phyloP scores from a whole-genome alignment of 2,888 invertebrate genomes.

The Theodoxus fluviatilis region DNA sequence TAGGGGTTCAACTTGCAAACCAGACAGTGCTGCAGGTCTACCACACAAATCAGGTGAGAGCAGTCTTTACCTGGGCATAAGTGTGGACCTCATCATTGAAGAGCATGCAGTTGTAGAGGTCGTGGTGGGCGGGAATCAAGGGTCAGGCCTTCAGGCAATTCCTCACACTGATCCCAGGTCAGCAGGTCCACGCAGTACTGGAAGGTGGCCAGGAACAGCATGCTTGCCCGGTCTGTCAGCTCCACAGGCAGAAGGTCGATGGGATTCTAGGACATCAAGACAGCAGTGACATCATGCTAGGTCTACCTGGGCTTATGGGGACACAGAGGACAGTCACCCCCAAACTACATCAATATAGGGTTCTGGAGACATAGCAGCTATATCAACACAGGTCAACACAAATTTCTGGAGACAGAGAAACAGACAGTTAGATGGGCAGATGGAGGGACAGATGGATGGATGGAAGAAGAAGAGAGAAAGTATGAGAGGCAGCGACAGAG shows the following conservation, averaged over 20 bases:
- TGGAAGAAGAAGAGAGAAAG: too few relatives aligned
- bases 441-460: too few relatives aligned
- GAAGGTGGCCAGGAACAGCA: constrained; percentile 79
- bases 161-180: constrained; percentile 67
- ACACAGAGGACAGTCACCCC: too few relatives aligned
- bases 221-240: constrained; percentile 71
- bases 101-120: constrained; percentile 84
- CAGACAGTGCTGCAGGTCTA: constrained; percentile 51
- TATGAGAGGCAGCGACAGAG: too few relatives aligned
- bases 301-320: not conserved
- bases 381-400: too few relatives aligned
- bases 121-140: constrained; percentile 40
- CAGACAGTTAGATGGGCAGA: too few relatives aligned
- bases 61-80: constrained; percentile 80
- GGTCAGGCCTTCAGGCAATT: constrained; percentile 52
- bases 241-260: constrained; percentile 57
- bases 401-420: too few relatives aligned
- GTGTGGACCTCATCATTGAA: constrained; percentile 99
- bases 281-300: too few relatives aligned
- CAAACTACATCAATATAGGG: too few relatives aligned
- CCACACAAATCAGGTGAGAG: not conserved
- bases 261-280: constrained; percentile 43
- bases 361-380: too few relatives aligned
- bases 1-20: not conserved
- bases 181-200: constrained; percentile 84